A percentile compares a stretch with the other conserved stretches of the same genome.
These are phyloP conservation scores for Pocota personata DNA, from an alignment of 2,888 invertebrate species.

Conservation along the genomic window DNA sequence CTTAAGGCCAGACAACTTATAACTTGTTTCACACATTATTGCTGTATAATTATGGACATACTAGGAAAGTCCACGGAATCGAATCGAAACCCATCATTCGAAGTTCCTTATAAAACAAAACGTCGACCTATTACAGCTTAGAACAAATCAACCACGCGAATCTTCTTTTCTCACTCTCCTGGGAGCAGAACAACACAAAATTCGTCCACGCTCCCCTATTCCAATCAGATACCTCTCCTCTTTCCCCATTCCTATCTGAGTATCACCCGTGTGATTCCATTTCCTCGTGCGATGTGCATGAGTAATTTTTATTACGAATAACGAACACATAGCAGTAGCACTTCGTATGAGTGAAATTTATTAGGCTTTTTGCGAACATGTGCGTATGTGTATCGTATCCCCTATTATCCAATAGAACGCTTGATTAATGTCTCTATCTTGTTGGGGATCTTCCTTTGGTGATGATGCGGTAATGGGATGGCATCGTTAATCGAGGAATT, in stretches of 20 bases:
- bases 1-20: too few relatives aligned
- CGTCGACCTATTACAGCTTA: conserved; percentile 12
- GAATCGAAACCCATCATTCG: not conserved
- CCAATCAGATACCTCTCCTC: conserved; percentile 33
- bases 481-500: conserved; percentile 38
- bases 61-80: not conserved
- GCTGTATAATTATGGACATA: not conserved
- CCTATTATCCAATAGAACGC: conserved; percentile 26
- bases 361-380: not conserved
- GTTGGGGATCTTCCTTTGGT: conserved; percentile 17
- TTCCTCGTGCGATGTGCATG: conserved; percentile 32
- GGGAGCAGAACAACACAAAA: not conserved
- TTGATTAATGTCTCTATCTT: conserved; percentile 40
- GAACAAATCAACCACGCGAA: conserved; percentile 25
- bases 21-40: not conserved
- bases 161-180: conserved; percentile 6
- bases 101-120: conserved; percentile 11
- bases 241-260: conserved; percentile 3
- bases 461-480: conserved; percentile 39
- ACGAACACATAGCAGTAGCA: conserved; percentile 14
- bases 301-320: conserved; percentile 21
- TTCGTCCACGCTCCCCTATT: not conserved
- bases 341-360: conserved; percentile 25
- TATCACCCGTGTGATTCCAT: conserved; percentile 27
- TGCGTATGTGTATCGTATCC: conserved; percentile 8